Percentiles rank a stretch among this genome's conserved stretches.
Evolutionary conservation across 2,113 vertebrate species (phyloP).

Genomic region (Furnarius figulus): DNA sequence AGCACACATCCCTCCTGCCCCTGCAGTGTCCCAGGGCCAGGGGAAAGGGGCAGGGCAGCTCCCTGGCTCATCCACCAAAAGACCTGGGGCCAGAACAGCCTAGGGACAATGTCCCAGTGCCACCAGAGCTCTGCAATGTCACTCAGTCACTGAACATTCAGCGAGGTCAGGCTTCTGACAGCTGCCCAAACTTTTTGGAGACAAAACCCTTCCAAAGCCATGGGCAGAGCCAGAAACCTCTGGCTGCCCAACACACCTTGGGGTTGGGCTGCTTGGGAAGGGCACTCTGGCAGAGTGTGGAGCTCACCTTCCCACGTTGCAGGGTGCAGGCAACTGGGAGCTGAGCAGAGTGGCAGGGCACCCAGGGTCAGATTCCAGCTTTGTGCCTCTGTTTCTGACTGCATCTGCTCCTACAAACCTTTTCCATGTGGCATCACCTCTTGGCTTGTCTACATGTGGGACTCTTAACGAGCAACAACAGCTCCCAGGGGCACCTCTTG

Average conservation of each 20-base stretch:
- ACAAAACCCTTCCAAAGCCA: neutral
- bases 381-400: neutral
- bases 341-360: neutral
- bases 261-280: neutral
- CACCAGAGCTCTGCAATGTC: neutral
- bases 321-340: neutral
- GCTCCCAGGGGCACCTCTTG: neutral
- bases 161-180: too few species aligned
- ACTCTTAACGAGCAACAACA: neutral
- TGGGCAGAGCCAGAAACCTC: neutral
- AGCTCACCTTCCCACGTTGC: neutral
- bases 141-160: neutral
- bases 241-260: neutral
- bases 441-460: neutral
- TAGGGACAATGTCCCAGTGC: neutral
- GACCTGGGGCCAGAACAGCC: fast-evolving
- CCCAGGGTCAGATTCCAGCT: neutral
- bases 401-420: neutral
- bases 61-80: fast-evolving
- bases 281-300: neutral
- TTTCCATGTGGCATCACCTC: fast-evolving
- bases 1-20: fast-evolving
- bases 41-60: neutral
- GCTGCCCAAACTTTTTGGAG: neutral
- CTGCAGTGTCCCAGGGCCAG: neutral